Conservation (phyloP, 2,888 invertebrate species). For the Phragmatobia fuliginosa region DNA sequence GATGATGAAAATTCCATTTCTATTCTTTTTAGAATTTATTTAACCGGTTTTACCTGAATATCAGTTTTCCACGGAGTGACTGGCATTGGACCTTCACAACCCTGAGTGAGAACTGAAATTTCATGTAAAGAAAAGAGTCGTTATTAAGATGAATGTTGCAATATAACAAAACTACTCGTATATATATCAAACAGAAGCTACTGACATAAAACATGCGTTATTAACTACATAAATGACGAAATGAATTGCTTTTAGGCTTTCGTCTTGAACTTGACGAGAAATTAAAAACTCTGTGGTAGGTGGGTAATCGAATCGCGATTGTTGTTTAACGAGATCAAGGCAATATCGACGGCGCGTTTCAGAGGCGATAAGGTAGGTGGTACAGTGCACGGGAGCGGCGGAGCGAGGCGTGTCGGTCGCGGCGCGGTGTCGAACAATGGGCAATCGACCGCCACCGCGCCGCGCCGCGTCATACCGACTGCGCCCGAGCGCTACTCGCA, state of each 20-base stretch:
- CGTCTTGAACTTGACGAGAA: slow-evolving; percentile 57
- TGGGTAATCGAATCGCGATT: slow-evolving; percentile 73
- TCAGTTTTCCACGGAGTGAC: no score
- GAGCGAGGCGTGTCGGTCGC: slow-evolving; percentile 83
- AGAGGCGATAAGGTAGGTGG: slow-evolving; percentile 79
- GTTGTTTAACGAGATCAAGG: slow-evolving; percentile 81
- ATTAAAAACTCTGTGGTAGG: slow-evolving; percentile 72
- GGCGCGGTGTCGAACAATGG: slow-evolving; percentile 79
- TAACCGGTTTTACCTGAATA: no score
- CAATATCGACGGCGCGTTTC: slow-evolving; percentile 69
- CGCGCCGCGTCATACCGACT: slow-evolving; percentile 50
- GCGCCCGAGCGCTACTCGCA: slow-evolving; percentile 47
- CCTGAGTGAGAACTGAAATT: no score
- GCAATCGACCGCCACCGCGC: slow-evolving; percentile 73
- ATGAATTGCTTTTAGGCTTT: slow-evolving; percentile 47
- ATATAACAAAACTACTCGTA: background rate
- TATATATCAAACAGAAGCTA: slow-evolving; percentile 33
- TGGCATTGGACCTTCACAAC: no score
- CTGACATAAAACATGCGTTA: slow-evolving; percentile 49
- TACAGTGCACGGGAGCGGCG: slow-evolving; percentile 64
- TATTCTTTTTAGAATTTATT: no score
- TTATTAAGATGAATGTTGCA: background rate
- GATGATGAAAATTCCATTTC: no score
- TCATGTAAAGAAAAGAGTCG: background rate
- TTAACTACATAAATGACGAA: slow-evolving; percentile 50